A percentile compares a stretch with the other conserved stretches of the same genome.
Evolutionary conservation across 2,888 invertebrate genomes (phyloP).

Genomic region (Caenorhabditis afra): DNA sequence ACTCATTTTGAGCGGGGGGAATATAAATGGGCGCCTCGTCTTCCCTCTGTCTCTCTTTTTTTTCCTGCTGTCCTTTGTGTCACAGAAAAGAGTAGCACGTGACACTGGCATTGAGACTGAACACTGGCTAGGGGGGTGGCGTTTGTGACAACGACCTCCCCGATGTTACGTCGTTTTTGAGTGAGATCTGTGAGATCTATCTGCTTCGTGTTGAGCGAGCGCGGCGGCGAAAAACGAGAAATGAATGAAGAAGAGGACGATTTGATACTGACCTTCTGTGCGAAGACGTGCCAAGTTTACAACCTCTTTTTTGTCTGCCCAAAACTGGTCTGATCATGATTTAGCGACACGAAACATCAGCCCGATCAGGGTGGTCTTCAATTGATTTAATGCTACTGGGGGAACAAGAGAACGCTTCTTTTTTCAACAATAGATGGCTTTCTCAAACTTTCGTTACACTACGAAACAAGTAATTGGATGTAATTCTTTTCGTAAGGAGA

Average conservation of each 20-base stretch:
- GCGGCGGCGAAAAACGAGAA: slow-evolving; percentile 27
- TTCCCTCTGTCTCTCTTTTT: no score
- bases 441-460: no score
- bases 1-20: slow-evolving; percentile 24
- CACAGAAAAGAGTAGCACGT: background rate
- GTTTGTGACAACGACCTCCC: background rate
- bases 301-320: slow-evolving; percentile 43
- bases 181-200: background rate
- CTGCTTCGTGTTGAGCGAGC: slow-evolving; percentile 12
- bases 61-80: background rate
- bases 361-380: slow-evolving; percentile 12
- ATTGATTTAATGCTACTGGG: no score
- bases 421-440: no score
- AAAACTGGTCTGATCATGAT: slow-evolving; percentile 47
- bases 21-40: slow-evolving; percentile 21
- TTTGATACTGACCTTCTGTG: slow-evolving; percentile 47
- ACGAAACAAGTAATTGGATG: slow-evolving; percentile 13
- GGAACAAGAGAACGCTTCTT: no score
- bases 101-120: background rate
- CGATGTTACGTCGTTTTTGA: background rate
- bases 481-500: slow-evolving; percentile 4
- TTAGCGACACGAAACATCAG: slow-evolving; percentile 28
- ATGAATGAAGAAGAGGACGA: slow-evolving; percentile 2
- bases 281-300: slow-evolving; percentile 44
- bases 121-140: background rate